These are phyloP conservation scores for Phenganax stokvisi DNA, from an alignment of 92 coral and sea anemone species.

Conservation along the genomic window DNA sequence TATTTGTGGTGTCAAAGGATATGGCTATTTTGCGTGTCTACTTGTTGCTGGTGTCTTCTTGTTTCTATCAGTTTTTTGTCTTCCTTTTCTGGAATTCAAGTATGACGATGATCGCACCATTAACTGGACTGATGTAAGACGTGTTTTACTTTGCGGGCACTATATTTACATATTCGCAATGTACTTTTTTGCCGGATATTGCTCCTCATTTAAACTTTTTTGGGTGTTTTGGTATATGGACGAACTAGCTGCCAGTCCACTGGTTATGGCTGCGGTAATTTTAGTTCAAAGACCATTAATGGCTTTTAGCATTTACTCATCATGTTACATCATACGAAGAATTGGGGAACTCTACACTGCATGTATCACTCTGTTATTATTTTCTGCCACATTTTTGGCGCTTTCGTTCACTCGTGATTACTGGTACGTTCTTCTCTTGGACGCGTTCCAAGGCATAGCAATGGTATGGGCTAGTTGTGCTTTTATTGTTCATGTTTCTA, in stretches of 20 bases:
- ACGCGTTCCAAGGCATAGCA: too few relatives aligned
- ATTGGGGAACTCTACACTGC: neutral
- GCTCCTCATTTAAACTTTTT: neutral
- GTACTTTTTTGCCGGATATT: neutral
- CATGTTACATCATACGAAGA: neutral
- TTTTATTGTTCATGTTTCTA: too few relatives aligned
- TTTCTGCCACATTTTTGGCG: neutral
- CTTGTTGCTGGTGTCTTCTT: neutral
- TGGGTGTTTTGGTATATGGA: slow-evolving; percentile 8
- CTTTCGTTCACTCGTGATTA: neutral
- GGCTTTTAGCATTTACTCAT: neutral
- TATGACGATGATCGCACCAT: neutral
- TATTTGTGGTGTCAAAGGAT: neutral
- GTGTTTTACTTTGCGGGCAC: neutral
- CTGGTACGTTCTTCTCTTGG: too few relatives aligned
- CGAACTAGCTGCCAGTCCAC: neutral
- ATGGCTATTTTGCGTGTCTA: neutral
- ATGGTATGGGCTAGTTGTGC: too few relatives aligned
- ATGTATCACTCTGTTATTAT: neutral
- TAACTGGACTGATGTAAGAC: neutral
- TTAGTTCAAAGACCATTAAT: neutral
- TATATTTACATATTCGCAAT: neutral
- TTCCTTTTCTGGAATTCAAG: neutral
- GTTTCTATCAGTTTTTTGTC: neutral
- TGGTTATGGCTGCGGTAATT: neutral